Conservation (phyloP, 1,140 invertebrate genomes). For the Drosophila obscura region DNA sequence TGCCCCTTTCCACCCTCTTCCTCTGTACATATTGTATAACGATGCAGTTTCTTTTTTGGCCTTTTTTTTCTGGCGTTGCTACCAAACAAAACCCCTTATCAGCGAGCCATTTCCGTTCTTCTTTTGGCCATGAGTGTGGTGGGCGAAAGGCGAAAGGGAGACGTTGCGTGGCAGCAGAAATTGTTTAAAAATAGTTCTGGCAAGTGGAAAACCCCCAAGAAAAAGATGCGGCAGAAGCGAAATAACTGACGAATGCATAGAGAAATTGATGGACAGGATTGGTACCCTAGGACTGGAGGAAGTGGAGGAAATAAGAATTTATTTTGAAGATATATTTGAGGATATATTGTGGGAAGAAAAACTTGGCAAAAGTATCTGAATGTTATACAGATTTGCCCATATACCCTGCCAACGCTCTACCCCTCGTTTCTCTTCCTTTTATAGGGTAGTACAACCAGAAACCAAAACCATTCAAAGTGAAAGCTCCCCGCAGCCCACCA, state of each 20-base stretch:
- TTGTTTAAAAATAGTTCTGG: constrained; percentile 65
- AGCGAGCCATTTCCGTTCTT: constrained; percentile 46
- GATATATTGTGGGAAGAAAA: no score
- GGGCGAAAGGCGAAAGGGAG: background rate
- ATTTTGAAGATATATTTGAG: no score
- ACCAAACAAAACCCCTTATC: constrained; percentile 66
- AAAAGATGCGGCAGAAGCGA: constrained; percentile 39
- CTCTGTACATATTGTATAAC: constrained; percentile 60
- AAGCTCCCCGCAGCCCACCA: constrained; percentile 13
- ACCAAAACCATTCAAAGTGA: constrained; percentile 33
- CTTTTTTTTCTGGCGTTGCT: constrained; percentile 31
- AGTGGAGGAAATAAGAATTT: no score
- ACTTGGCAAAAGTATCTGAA: no score
- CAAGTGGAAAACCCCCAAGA: constrained; percentile 50
- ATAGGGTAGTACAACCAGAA: background rate
- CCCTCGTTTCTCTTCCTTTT: no score
- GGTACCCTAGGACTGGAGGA: no score
- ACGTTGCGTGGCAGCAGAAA: constrained; percentile 47
- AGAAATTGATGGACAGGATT: background rate
- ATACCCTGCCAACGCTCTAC: no score
- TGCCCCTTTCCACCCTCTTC: constrained; percentile 5
- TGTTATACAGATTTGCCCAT: no score
- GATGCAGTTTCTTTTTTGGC: constrained; percentile 25
- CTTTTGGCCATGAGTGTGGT: constrained; percentile 54
- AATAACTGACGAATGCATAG: background rate